Evolutionary conservation across 2,113 vertebrate species (phyloP), one percentile per base, ranked within the genome.

Genomic region (Halichoeres trimaculatus): DNA sequence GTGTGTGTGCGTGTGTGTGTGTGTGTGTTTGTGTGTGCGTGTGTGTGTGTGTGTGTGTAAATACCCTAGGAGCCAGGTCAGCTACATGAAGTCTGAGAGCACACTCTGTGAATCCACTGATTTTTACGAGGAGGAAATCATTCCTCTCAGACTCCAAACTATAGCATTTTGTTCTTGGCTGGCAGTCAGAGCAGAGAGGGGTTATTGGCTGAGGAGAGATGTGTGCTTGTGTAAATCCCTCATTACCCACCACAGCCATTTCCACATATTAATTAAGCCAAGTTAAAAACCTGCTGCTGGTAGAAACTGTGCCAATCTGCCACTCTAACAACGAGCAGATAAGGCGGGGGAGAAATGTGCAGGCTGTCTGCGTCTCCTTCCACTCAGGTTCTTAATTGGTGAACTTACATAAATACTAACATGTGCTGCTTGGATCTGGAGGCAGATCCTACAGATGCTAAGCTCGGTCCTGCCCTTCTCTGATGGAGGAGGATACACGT

Each of bases 241-340:
- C 82, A 54, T 85, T 76, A 71, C 76, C 61, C 51, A 11, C 74
- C 83, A 83, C 80, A 56, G 71, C 72, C 78, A 72, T 84, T 86
- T 85, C 54, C 84, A 88, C 81, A 79, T 91, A 88, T 92, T 93
- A 92, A 93, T 92, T 89, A 91, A 89, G 75, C 68, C 75, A 78
- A 89, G 52, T 86, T 85, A 78, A 84, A 84, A 90, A 91, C 89
- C 78, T 87, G 76, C 90, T 90, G 77, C 78, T 77, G 66, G 74
- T 83, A 64, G 84, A 90, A 87, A 89, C 86, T 62, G 87, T 88
- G 84, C 81, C 89, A 91, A 76, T 89, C 76, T 90, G 88, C 65
- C 76, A 80, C 64, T 86, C 76, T 71, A 52, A 80, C 54, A 70
- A 70, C 57, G 50, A 53, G 68, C 55, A 74, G 85, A 78, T 76